Evolutionary conservation across 2,113 vertebrate genomes (phyloP).

Genomic region (Mus spicilegus): DNA sequence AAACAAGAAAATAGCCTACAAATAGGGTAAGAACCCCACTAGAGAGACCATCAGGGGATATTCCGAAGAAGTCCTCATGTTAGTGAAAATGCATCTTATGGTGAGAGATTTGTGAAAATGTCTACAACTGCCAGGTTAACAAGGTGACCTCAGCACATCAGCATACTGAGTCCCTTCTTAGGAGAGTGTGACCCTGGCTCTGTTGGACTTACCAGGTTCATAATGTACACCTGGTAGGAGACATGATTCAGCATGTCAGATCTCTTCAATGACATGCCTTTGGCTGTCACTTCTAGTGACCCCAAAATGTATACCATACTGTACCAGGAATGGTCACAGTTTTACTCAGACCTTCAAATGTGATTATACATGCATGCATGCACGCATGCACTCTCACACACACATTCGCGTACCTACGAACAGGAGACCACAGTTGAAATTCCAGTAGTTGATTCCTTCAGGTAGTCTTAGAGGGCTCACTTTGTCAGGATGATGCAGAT

Average conservation of each 20-base stretch:
- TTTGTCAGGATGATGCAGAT: background rate
- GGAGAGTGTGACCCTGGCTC: fast-evolving
- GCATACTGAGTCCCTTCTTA: fast-evolving
- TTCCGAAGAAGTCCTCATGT: background rate
- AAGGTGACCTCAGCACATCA: fast-evolving
- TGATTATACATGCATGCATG: background rate
- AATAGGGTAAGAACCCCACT: background rate
- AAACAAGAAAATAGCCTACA: slow-evolving; percentile 8
- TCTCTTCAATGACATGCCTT: background rate
- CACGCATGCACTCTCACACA: background rate
- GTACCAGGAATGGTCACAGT: background rate
- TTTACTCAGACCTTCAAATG: background rate
- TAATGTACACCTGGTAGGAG: background rate
- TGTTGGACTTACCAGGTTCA: fast-evolving
- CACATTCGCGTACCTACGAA: too few species aligned
- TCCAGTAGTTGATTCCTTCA: background rate
- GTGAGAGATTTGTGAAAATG: background rate
- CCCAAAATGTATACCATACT: fast-evolving
- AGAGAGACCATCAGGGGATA: background rate
- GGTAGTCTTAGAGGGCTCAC: background rate
- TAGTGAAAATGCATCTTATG: fast-evolving
- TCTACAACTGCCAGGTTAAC: fast-evolving
- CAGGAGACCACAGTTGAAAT: background rate
- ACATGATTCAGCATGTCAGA: fast-evolving
- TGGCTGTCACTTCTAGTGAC: background rate